These are phyloP conservation scores for Ictalurus furcatus DNA, from an alignment of 2,113 vertebrate genomes.

Conservation along the genomic window DNA sequence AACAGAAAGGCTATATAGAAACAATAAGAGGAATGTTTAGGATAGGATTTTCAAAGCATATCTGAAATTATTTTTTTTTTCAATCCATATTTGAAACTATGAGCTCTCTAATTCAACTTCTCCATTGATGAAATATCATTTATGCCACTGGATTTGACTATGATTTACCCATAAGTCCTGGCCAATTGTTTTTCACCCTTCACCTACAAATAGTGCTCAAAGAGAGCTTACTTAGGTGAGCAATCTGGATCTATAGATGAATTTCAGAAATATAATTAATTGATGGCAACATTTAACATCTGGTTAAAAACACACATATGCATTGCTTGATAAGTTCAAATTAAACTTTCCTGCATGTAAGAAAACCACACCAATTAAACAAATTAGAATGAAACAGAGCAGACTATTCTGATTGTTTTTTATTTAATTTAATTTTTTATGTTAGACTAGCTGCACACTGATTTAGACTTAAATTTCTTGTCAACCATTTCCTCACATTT, in stretches of 20 bases:
- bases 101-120: constrained; percentile 54
- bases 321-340: background rate
- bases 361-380: background rate
- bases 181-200: background rate
- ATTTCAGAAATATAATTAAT: background rate
- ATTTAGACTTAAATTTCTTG: background rate
- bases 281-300: background rate
- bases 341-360: background rate
- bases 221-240: background rate
- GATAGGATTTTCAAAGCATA: constrained; percentile 50
- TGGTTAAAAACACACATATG: background rate
- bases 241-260: background rate
- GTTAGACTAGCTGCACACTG: background rate
- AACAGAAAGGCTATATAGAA: constrained; percentile 17
- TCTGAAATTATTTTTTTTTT: background rate
- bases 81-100: constrained; percentile 61
- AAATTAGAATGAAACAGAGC: background rate
- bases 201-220: background rate
- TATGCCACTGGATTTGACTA: constrained; percentile 47
- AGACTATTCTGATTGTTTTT: background rate
- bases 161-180: constrained; percentile 24
- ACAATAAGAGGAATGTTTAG: constrained; percentile 60
- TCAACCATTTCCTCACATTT: background rate
- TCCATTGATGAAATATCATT: constrained; percentile 56
- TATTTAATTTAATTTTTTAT: background rate